Evolutionary conservation across 2,113 vertebrate species (phyloP).

Genomic region (Elaphurus davidianus): DNA sequence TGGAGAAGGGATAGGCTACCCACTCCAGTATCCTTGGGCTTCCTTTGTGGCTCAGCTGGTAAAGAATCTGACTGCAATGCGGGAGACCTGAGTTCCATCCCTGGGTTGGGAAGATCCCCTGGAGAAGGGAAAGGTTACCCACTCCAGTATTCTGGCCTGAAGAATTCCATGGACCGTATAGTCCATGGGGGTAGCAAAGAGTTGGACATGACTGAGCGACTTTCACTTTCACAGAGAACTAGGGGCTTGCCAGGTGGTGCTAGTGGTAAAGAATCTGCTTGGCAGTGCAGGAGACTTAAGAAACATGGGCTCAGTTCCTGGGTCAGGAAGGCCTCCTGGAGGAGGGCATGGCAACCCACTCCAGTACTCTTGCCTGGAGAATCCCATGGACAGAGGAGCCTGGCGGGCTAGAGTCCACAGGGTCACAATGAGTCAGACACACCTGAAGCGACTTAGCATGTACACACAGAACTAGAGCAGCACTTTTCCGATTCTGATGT

Average conservation of each 20-base stretch:
- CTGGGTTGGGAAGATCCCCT: neutral
- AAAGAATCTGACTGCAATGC: neutral
- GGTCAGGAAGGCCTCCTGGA: neutral
- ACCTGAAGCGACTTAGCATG: neutral
- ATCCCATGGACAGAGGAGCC: neutral
- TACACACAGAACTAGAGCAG: neutral
- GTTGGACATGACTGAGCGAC: accelerated
- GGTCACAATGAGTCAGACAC: neutral
- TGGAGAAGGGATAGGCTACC: neutral
- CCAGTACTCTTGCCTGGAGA: neutral
- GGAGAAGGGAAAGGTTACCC: neutral
- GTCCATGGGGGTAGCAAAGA: neutral
- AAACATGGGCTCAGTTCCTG: neutral
- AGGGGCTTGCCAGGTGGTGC: neutral
- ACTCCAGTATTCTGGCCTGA: neutral
- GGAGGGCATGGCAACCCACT: neutral
- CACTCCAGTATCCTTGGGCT: neutral
- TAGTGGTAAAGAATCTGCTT: neutral
- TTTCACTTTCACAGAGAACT: neutral
- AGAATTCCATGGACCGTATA: neutral
- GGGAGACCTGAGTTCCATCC: neutral
- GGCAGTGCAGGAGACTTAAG: accelerated
- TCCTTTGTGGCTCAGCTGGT: neutral
- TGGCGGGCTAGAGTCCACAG: neutral
- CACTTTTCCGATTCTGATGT: neutral